Base-by-base conservation (phyloP, 2,113 vertebrate species). In the Gasterosteus nipponicus region DNA sequence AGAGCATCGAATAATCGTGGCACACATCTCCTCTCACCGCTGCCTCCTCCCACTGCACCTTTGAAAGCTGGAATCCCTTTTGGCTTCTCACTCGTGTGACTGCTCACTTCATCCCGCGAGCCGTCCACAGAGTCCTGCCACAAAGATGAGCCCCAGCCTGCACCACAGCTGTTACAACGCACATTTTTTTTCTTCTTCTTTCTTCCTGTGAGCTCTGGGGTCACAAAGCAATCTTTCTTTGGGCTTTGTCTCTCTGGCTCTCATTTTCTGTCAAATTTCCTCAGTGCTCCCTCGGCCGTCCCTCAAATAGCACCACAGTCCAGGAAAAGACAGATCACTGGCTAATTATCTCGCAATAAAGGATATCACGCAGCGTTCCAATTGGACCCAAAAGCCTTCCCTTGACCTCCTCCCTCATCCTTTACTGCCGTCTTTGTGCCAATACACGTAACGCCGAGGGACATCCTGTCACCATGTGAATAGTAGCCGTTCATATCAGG, bases 381-480 rank as follows among this genome's bases (percentile, higher is more conserved):
- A 71, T 77, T 9, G 11, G 49, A 57, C 19, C 19, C 54, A 60
- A 49, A 16, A 56, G 78, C 69, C 77, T 71, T 53, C 72, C 22
- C 41, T 26, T 79, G 85, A 87, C 83, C 83, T 44, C 68, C 49
- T 22, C 41, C 51, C 54, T 57, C 58, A 42, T 44, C 53, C 33
- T 74, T 87, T 73, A 71, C 76, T 54, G 39, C 16, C 3, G 7
- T 77, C 87, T 84, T 87, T 86, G 82, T 83, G 75, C 10, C 39
- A 62, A 62, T n/a, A 35, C 70, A 77, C 19, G 75, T 80, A 64
- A 64, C 8, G 65, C 82, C 26, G n/a, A 80, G 75, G 77, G 87
- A 89, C 87, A 86, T 90, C 88, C 89, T 90, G 89, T 83, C 77
- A 63, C 74, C 58, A 46, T 66, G 69, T 91, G 87, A 92, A 92